Evolutionary conservation across 2,113 vertebrate species (phyloP).

Genomic region (Sceloporus undulatus): DNA sequence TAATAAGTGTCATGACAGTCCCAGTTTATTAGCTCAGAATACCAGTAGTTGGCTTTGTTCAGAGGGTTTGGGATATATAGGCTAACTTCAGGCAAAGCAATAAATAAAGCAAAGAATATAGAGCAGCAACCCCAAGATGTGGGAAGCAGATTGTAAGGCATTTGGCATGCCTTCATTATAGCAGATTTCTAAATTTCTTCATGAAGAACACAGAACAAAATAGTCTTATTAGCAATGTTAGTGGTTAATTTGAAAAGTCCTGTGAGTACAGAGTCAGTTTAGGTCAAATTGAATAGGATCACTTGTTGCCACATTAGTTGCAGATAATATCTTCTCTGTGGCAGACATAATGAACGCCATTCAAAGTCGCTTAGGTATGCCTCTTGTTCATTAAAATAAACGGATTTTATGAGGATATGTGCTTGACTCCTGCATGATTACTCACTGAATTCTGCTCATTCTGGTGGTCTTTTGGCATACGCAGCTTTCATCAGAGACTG

Average conservation of each 20-base stretch:
- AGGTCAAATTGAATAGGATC: neutral
- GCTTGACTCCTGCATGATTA: neutral
- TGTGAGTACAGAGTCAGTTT: neutral
- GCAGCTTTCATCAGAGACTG: too few species aligned
- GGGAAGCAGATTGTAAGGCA: neutral
- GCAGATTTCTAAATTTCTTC: neutral
- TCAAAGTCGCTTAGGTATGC: neutral
- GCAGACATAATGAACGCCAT: too few species aligned
- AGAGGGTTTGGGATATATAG: too few species aligned
- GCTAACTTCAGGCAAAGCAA: neutral
- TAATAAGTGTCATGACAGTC: neutral
- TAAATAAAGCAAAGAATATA: neutral
- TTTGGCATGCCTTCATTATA: neutral
- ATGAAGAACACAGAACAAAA: neutral
- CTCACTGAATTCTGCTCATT: neutral
- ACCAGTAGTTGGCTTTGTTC: neutral
- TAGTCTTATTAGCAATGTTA: neutral
- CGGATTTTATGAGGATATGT: neutral
- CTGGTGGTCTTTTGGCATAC: neutral
- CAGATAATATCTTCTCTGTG: neutral
- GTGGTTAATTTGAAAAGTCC: neutral
- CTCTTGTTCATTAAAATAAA: neutral
- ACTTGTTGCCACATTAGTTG: neutral
- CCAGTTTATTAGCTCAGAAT: neutral
- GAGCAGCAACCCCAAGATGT: neutral